Conservation (phyloP, 1,140 invertebrate genomes). For the Tetramorium simillimum region DNA sequence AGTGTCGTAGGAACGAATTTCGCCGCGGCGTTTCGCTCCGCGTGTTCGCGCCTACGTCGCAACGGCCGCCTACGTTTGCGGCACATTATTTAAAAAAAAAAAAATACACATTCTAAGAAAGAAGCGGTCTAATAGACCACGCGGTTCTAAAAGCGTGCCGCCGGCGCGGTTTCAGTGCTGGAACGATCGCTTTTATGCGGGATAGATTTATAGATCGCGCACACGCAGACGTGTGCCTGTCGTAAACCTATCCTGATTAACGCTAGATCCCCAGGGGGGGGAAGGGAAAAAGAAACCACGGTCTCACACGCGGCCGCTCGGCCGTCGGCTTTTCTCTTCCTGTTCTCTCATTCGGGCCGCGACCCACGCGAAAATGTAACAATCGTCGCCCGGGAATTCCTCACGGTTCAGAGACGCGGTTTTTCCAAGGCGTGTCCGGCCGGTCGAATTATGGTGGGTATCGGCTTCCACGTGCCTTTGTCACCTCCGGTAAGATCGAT, state of each 20-base stretch:
- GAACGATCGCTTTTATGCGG: not conserved
- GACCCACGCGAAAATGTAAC: conserved; percentile 38
- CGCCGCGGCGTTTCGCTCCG: not conserved
- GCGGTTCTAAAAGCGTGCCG: not conserved
- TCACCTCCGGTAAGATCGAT: conserved; percentile 12
- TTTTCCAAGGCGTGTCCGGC: conserved; percentile 40
- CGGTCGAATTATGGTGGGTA: conserved; percentile 15
- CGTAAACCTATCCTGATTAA: conserved; percentile 27
- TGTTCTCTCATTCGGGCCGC: conserved; percentile 28
- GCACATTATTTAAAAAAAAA: not conserved
- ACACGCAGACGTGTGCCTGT: not conserved
- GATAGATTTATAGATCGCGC: conserved; percentile 16
- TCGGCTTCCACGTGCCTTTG: conserved; percentile 43
- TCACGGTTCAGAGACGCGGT: not conserved
- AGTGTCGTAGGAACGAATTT: not conserved
- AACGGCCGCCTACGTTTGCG: not conserved
- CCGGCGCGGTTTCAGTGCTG: not conserved
- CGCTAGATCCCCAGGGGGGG: not conserved
- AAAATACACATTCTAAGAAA: not conserved
- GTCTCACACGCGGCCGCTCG: not conserved
- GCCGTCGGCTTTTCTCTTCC: conserved; percentile 25
- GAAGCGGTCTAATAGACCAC: not conserved
- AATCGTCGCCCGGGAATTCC: conserved; percentile 38
- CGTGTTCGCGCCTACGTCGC: not conserved
- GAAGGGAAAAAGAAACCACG: not conserved